Evolutionary conservation across 2,113 vertebrate species (phyloP), one percentile per base, ranked within the genome.

Genomic region (Empidonax alnorum): DNA sequence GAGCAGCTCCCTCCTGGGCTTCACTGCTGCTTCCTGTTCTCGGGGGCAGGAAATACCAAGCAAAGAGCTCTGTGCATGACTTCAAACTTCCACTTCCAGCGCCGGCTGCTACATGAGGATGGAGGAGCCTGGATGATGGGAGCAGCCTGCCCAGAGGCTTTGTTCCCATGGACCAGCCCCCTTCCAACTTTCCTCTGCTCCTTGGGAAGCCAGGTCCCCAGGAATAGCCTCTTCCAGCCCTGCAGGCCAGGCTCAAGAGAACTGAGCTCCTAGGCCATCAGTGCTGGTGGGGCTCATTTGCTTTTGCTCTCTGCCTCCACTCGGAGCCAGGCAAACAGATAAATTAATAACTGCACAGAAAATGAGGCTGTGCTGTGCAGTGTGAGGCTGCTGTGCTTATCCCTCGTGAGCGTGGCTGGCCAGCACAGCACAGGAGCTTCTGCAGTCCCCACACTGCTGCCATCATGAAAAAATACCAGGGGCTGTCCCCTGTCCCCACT

Each of bases 31-130:
- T 96, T 97, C 96, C 96, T 96, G 94, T 94, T 97, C 92, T 77
- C 13, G 39, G 79, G 72, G 72, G 68, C 95, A 97, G 96, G 96
- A 97, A 97, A 97, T 96, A 96, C 96, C 93, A 96, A 94, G 96
- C 85, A 89, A 96, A 90, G 83, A 87, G 93, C 83, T 90, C 83
- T 4, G 2, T 86, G 93, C 62, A 72, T 81, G 83, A 90, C 83
- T 94, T 96, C 92, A 96, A 96, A 84, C 96, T 96, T 96, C 92
- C 90, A 85, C 75, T 94, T 92, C 75, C 90, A 96, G 95, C 0
- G 0, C 44, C 1, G 17, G 72, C 87, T 87, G 55, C 39, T 41
- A 39, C 59, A 58, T 8, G 63, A 80, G 75, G 75, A 71, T 27
- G 47, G 74, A 82, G 81, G n/a, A 79, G 50, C 25, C 31, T 61